Percentiles rank a stretch among this genome's conserved stretches.
phyloP scores from a whole-genome alignment of 2,888 invertebrate genomes.

The Cynaeus angustus region DNA sequence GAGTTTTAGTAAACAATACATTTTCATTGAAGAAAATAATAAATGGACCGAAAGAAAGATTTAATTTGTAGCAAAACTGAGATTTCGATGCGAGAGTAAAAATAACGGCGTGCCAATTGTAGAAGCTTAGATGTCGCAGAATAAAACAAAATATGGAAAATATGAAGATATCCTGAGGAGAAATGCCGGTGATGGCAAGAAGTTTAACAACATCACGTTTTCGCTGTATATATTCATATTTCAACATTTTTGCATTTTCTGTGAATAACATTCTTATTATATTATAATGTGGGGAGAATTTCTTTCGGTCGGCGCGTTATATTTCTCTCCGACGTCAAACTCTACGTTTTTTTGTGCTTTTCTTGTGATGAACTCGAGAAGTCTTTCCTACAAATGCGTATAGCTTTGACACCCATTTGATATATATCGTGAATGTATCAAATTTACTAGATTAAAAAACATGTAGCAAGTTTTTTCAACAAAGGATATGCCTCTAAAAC shows the following conservation, averaged over 20 bases:
- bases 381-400: constrained; percentile 42
- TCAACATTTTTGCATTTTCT: constrained; percentile 57
- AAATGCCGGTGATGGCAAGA: constrained; percentile 53
- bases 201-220: constrained; percentile 58
- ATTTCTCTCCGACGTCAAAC: constrained; percentile 47
- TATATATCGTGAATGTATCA: constrained; percentile 1
- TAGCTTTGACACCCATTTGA: constrained; percentile 29
- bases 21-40: no score
- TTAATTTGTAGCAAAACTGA: not conserved
- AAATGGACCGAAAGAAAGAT: not conserved
- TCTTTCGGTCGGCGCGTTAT: constrained; percentile 48
- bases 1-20: no score
- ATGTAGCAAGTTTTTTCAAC: no score
- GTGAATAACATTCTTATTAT: constrained; percentile 59
- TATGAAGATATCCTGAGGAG: constrained; percentile 51
- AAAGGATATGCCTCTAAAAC: no score
- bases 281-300: constrained; percentile 56
- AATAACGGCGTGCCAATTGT: constrained; percentile 14
- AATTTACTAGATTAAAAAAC: constrained; percentile 1
- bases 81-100: not conserved
- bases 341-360: constrained; percentile 35
- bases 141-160: constrained; percentile 44
- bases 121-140: constrained; percentile 18
- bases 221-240: constrained; percentile 57
- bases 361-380: constrained; percentile 41